A percentile compares a stretch with the other conserved stretches of the same genome.
Evolutionary conservation across 1,140 invertebrate species (phyloP).

Genomic region (Triops longicaudatus): DNA sequence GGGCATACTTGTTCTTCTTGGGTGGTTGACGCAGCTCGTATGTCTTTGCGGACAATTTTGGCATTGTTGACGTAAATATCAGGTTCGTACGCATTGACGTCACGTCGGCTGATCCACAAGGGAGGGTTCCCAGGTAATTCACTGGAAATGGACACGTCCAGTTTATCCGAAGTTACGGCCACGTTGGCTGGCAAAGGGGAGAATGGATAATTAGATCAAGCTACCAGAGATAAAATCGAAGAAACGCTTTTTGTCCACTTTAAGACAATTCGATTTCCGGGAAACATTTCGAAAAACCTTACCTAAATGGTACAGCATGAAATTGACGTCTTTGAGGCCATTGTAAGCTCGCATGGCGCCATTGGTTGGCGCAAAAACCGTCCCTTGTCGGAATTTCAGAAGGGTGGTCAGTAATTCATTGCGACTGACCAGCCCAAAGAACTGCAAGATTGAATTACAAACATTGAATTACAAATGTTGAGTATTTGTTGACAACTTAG

Average conservation of each 20-base stretch:
- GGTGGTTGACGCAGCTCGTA: constrained; percentile 20
- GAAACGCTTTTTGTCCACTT: too few relatives aligned
- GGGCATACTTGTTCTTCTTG: constrained; percentile 27
- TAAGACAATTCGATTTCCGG: too few relatives aligned
- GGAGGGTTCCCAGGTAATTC: constrained; percentile 70
- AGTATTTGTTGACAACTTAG: too few relatives aligned
- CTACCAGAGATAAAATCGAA: background rate
- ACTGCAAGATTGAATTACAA: constrained; percentile 24
- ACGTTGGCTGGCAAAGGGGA: constrained; percentile 47
- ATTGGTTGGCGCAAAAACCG: constrained; percentile 29
- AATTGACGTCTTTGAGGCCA: constrained; percentile 26
- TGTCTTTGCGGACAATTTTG: constrained; percentile 47
- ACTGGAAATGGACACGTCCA: constrained; percentile 55
- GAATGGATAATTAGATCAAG: background rate
- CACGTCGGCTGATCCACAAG: constrained; percentile 61
- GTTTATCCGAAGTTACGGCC: constrained; percentile 55
- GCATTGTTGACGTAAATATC: constrained; percentile 75
- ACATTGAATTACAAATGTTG: background rate
- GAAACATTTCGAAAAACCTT: background rate
- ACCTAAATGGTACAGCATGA: constrained; percentile 29
- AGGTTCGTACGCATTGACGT: constrained; percentile 46
- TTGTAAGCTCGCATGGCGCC: constrained; percentile 21
- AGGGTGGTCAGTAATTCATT: constrained; percentile 28
- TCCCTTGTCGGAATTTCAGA: constrained; percentile 28
- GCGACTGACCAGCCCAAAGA: constrained; percentile 24